Percentiles rank a stretch among this genome's conserved stretches.
phyloP scores from a whole-genome alignment of 2,888 invertebrate species.

The Drosophila tripunctata region DNA sequence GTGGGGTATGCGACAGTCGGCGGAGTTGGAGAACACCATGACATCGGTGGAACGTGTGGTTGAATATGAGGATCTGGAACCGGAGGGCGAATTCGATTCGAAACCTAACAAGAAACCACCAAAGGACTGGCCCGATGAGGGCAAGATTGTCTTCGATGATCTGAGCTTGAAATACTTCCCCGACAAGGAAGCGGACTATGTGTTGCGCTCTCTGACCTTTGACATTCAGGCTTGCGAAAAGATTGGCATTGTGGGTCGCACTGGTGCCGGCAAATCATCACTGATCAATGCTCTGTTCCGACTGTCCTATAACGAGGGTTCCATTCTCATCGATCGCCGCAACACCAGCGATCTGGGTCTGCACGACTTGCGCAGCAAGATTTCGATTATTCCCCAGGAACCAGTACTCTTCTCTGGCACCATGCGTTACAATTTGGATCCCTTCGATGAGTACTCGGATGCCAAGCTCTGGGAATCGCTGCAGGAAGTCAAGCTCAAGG shows the following conservation, averaged over 20 bases:
- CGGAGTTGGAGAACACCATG: slow-evolving; percentile 94
- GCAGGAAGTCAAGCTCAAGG: slow-evolving; percentile 89
- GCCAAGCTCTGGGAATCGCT: slow-evolving; percentile 92
- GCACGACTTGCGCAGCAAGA: slow-evolving; percentile 89
- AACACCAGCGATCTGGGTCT: slow-evolving; percentile 89
- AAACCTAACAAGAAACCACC: slow-evolving; percentile 88
- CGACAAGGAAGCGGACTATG: slow-evolving; percentile 87
- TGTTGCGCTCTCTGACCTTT: slow-evolving; percentile 90
- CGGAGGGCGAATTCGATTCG: slow-evolving; percentile 87
- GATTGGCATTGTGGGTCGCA: slow-evolving; percentile 89
- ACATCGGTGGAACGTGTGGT: slow-evolving; percentile 93
- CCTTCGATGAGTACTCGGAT: slow-evolving; percentile 92
- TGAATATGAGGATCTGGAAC: slow-evolving; percentile 87
- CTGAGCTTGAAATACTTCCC: slow-evolving; percentile 90
- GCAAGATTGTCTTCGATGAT: slow-evolving; percentile 88
- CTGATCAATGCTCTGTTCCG: slow-evolving; percentile 90
- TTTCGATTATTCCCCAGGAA: slow-evolving; percentile 94
- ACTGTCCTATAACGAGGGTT: slow-evolving; percentile 91
- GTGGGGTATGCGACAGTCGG: slow-evolving; percentile 97
- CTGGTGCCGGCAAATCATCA: slow-evolving; percentile 90
- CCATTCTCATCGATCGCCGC: slow-evolving; percentile 91
- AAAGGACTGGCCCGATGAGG: slow-evolving; percentile 89
- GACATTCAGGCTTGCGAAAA: slow-evolving; percentile 88
- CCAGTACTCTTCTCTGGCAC: slow-evolving; percentile 94
- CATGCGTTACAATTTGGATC: slow-evolving; percentile 94